A percentile compares a stretch with the other conserved stretches of the same genome.
phyloP scores from a whole-genome alignment of 2,113 vertebrate genomes.

The Ivindomyrus marchei region DNA sequence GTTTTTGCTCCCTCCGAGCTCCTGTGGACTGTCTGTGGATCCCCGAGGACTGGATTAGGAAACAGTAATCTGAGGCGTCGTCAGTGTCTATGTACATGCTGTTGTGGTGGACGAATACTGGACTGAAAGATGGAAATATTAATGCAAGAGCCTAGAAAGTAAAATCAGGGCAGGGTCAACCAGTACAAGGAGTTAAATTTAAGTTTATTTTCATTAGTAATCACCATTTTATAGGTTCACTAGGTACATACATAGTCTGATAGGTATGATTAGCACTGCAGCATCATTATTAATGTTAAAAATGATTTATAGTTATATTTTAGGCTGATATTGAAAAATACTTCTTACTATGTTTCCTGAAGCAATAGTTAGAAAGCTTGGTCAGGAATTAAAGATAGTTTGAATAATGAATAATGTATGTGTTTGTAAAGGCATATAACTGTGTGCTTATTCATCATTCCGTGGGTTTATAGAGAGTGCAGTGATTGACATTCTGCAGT shows the following conservation, averaged over 20 bases:
- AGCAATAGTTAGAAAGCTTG: conserved; percentile 7
- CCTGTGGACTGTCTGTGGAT: background rate
- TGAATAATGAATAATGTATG: background rate
- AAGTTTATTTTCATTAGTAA: background rate
- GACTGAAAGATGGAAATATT: background rate
- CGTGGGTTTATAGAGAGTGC: background rate
- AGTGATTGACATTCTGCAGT: background rate
- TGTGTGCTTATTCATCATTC: background rate
- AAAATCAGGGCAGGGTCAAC: background rate
- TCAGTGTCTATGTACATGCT: background rate
- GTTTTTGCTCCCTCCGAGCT: background rate
- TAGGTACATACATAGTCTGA: background rate
- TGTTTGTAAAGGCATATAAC: background rate
- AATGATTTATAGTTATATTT: background rate
- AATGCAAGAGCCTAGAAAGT: background rate
- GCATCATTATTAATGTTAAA: background rate
- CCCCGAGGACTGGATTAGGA: background rate
- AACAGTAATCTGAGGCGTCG: background rate
- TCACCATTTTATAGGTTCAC: background rate
- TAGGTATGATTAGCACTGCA: background rate
- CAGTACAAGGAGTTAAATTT: background rate
- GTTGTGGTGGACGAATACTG: background rate
- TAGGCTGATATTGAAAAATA: background rate
- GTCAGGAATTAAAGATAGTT: background rate
- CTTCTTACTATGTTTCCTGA: conserved; percentile 4